These are phyloP conservation scores for Podiceps cristatus DNA, from an alignment of 2,113 vertebrate species.

Conservation along the genomic window DNA sequence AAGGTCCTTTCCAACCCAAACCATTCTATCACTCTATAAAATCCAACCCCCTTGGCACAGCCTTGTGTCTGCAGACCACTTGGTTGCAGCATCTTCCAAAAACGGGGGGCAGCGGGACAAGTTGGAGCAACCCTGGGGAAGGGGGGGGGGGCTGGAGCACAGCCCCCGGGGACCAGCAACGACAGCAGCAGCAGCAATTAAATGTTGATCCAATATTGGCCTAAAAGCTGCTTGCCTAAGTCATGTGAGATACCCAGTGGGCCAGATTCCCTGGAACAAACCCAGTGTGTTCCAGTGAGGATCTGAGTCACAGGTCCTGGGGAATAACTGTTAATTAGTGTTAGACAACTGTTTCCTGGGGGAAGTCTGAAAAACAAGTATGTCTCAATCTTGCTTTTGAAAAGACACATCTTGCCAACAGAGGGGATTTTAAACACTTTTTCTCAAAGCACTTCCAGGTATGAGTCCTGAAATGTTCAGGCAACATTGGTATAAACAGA, in stretches of 20 bases:
- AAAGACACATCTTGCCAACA: background rate
- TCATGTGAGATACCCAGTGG: background rate
- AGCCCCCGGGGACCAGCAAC: background rate
- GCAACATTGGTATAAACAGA: background rate
- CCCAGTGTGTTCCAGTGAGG: background rate
- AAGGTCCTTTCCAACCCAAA: no score
- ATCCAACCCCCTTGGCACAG: background rate
- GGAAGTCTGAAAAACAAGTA: background rate
- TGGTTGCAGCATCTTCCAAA: background rate
- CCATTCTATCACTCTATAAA: no score
- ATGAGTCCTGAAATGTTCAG: background rate
- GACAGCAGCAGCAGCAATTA: background rate
- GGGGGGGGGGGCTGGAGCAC: background rate
- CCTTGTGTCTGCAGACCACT: background rate
- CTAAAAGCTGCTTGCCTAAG: background rate
- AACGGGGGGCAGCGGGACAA: background rate
- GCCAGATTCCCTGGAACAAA: background rate
- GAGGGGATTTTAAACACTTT: background rate
- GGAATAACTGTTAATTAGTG: background rate
- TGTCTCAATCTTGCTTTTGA: background rate
- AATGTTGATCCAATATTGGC: background rate
- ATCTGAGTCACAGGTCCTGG: background rate
- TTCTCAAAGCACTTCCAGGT: conserved; percentile 41
- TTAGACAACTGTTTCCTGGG: background rate
- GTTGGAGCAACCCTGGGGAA: rapidly evolving